Conservation (phyloP, 2,797 vertebrate species). For the Molossus molossus region DNA sequence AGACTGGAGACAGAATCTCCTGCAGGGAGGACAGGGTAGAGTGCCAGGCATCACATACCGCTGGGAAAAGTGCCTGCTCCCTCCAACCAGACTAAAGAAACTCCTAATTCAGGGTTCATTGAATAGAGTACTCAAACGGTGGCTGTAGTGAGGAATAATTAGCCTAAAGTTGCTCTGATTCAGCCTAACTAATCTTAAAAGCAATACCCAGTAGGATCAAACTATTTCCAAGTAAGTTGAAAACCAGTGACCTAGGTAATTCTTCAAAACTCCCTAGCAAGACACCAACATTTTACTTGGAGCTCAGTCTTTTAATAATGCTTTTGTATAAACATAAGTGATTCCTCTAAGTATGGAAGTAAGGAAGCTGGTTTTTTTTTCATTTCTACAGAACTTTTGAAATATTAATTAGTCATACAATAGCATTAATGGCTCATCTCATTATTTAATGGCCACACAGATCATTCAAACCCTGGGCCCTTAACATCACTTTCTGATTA, state of each 20-base stretch:
- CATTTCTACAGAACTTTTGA: neutral
- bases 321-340: neutral
- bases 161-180: neutral
- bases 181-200: neutral
- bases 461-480: neutral
- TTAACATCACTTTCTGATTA: neutral
- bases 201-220: neutral
- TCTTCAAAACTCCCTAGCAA: neutral
- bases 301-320: constrained; percentile 1
- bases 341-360: neutral
- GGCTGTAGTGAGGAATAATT: neutral
- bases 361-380: neutral
- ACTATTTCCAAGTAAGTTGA: neutral
- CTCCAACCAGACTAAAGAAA: neutral
- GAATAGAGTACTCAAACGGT: neutral
- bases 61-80: neutral
- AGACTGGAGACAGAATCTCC: neutral
- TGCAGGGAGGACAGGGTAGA: neutral
- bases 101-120: neutral
- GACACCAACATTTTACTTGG: neutral
- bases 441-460: constrained; percentile 29
- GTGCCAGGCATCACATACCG: neutral
- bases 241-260: neutral
- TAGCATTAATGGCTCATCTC: constrained; percentile 2
- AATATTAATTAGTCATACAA: constrained; percentile 23